Evolutionary conservation across 92 coral and sea anemone species (phyloP).

Genomic region (Muricea muricata): DNA sequence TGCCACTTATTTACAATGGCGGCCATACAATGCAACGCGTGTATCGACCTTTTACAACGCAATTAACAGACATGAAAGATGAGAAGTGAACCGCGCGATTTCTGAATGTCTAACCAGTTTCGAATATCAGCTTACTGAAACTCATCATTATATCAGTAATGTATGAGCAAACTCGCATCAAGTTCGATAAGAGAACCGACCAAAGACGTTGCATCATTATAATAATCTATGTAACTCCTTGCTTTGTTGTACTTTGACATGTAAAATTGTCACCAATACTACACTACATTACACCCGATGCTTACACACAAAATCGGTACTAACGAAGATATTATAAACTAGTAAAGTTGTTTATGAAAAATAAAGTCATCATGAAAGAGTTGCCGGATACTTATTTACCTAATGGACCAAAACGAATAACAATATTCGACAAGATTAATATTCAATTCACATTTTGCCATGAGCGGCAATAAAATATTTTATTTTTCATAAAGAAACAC

Average conservation of each 20-base stretch:
- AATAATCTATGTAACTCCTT: background rate
- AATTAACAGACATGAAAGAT: conserved; percentile 30
- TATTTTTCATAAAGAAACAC: background rate
- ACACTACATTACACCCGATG: too few species aligned
- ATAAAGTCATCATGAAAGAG: too few species aligned
- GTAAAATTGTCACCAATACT: too few species aligned
- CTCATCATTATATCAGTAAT: background rate
- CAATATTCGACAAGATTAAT: background rate
- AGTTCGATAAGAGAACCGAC: background rate
- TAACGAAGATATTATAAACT: too few species aligned
- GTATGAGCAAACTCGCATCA: background rate
- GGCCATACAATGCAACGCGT: conserved; percentile 6
- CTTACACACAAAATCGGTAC: too few species aligned
- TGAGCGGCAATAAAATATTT: background rate
- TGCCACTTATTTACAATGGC: background rate
- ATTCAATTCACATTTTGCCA: background rate
- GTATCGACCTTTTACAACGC: background rate
- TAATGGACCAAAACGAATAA: background rate
- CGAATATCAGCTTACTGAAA: conserved; percentile 19
- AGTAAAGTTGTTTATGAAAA: too few species aligned
- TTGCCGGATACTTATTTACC: background rate
- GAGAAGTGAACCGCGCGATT: conserved; percentile 26
- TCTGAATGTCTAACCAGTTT: conserved; percentile 12
- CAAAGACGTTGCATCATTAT: too few species aligned
- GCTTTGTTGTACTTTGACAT: too few species aligned